A percentile compares a stretch with the other conserved stretches of the same genome.
These are phyloP conservation scores for Petrolisthes cinctipes DNA, from an alignment of 2,888 invertebrate genomes.

Conservation along the genomic window DNA sequence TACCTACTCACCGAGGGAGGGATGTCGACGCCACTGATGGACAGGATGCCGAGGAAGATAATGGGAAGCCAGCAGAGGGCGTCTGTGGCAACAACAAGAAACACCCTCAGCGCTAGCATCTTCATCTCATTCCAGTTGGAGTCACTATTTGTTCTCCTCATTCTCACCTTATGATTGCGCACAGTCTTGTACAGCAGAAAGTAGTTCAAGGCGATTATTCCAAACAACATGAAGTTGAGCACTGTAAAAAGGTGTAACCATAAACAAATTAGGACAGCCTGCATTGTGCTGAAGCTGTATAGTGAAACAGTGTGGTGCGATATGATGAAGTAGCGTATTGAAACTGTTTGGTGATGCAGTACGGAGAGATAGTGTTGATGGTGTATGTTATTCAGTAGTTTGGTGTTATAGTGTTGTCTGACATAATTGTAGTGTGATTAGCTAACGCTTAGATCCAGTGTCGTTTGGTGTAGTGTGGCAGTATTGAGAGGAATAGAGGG, in stretches of 20 bases:
- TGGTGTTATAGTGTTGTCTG: no score
- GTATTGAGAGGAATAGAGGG: no score
- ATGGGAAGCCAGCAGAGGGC: constrained; percentile 1
- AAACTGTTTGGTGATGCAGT: no score
- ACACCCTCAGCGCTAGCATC: not conserved
- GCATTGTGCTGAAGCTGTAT: no score
- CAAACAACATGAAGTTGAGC: constrained; percentile 71
- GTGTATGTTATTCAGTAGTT: no score
- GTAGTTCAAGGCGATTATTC: constrained; percentile 72
- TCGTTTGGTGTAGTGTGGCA: no score
- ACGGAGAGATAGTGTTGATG: no score
- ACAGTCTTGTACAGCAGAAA: not conserved
- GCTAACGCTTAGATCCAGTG: no score
- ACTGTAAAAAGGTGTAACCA: constrained; percentile 66
- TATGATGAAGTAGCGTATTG: no score
- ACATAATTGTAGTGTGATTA: no score
- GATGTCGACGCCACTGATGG: not conserved
- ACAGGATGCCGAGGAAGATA: not conserved
- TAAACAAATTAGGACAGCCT: no score
- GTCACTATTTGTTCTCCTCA: not conserved
- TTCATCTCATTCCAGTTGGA: not conserved
- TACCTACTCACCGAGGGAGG: not conserved
- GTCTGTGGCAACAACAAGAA: not conserved
- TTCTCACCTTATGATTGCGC: not conserved
- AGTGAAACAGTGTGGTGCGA: no score